A percentile compares a stretch with the other conserved stretches of the same genome.
phyloP scores from a whole-genome alignment of 1,140 invertebrate species.

The Scaptomyza hsui region DNA sequence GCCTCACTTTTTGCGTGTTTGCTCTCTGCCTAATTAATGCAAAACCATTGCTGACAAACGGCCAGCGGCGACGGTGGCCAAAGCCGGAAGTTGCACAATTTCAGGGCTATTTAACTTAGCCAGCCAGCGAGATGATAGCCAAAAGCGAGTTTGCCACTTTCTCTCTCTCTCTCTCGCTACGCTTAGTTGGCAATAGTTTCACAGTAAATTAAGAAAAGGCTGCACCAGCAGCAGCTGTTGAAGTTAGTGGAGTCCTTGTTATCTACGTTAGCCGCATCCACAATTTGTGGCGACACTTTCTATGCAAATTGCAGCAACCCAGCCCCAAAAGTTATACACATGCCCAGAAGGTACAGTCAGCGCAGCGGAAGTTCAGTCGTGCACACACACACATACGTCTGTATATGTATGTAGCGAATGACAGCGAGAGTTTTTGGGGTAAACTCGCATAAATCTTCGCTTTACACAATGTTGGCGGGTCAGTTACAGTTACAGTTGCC shows the following conservation, averaged over 20 bases:
- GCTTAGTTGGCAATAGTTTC: slow-evolving; percentile 79
- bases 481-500: slow-evolving; percentile 37
- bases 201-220: slow-evolving; percentile 83
- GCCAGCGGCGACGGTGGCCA: slow-evolving; percentile 62
- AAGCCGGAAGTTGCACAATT: slow-evolving; percentile 74
- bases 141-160: slow-evolving; percentile 28
- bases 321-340: slow-evolving; percentile 19
- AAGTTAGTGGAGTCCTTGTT: slow-evolving; percentile 6
- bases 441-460: slow-evolving; percentile 81
- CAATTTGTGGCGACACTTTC: slow-evolving; percentile 52
- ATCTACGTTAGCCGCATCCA: slow-evolving; percentile 20
- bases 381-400: slow-evolving; percentile 45
- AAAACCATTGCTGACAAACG: slow-evolving; percentile 67
- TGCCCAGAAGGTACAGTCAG: slow-evolving; percentile 64
- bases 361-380: slow-evolving; percentile 72
- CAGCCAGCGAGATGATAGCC: slow-evolving; percentile 33
- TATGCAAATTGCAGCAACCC: slow-evolving; percentile 62
- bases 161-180: slow-evolving; percentile 4
- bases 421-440: slow-evolving; percentile 57
- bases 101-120: slow-evolving; percentile 57
- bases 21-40: slow-evolving; percentile 53
- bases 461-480: slow-evolving; percentile 82
- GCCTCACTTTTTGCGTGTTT: slow-evolving; percentile 25
- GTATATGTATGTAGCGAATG: slow-evolving; percentile 11
- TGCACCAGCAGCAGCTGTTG: slow-evolving; percentile 57